A percentile compares a stretch with the other conserved stretches of the same genome.
These are phyloP conservation scores for Junco hyemalis DNA, from an alignment of 2,113 vertebrate species.

Conservation along the genomic window DNA sequence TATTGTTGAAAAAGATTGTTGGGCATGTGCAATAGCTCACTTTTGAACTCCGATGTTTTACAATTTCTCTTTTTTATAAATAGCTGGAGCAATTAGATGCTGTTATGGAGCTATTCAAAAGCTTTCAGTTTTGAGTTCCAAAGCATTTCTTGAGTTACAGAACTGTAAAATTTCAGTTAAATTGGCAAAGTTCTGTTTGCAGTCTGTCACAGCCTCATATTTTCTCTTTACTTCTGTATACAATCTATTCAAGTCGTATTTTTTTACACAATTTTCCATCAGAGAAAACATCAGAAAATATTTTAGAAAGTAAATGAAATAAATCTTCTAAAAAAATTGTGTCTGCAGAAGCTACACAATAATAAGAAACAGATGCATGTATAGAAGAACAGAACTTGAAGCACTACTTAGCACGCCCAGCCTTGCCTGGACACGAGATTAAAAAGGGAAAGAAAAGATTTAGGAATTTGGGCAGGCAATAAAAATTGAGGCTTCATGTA, in stretches of 20 bases:
- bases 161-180: constrained; percentile 38
- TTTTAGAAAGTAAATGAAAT: constrained; percentile 6
- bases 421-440: not conserved
- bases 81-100: constrained; percentile 53
- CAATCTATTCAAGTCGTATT: not conserved
- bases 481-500: not conserved
- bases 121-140: constrained; percentile 22
- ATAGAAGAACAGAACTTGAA: not conserved
- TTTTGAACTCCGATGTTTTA: constrained; percentile 32
- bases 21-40: not conserved
- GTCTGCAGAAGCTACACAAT: not conserved
- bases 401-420: not conserved
- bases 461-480: not conserved
- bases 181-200: constrained; percentile 21
- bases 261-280: not conserved
- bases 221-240: not conserved
- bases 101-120: constrained; percentile 38
- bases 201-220: not conserved
- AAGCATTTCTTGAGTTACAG: constrained; percentile 22
- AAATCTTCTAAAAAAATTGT: not conserved
- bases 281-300: not conserved
- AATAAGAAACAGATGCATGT: not conserved
- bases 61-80: constrained; percentile 49
- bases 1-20: constrained; percentile 54
- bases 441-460: constrained; percentile 21